Percentiles rank a stretch among this genome's conserved stretches.
Evolutionary conservation across 2,888 invertebrate genomes (phyloP).

Genomic region (Drosophila sordidula): DNA sequence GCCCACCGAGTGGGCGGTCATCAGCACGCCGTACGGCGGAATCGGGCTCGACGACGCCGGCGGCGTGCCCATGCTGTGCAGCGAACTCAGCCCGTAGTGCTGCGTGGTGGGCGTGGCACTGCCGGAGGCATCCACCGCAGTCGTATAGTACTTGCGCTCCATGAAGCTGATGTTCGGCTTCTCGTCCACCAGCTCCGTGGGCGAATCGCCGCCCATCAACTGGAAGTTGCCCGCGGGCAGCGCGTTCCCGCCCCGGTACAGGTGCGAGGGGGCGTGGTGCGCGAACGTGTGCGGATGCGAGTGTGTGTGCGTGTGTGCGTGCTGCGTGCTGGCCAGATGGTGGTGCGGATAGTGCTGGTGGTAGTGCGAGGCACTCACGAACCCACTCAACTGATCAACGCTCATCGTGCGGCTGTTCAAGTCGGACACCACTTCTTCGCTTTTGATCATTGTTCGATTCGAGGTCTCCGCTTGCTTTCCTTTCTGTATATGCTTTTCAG

Average conservation of each 20-base stretch:
- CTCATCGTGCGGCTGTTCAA: constrained; percentile 59
- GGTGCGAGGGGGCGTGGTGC: constrained; percentile 54
- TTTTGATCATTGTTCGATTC: constrained; percentile 81
- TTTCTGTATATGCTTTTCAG: neutral
- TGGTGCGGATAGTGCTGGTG: constrained; percentile 61
- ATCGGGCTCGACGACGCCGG: constrained; percentile 79
- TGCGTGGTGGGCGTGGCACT: constrained; percentile 61
- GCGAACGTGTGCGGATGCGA: constrained; percentile 32
- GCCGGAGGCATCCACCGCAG: constrained; percentile 54
- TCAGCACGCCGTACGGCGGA: constrained; percentile 64
- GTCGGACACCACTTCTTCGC: constrained; percentile 81
- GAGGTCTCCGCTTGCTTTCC: constrained; percentile 19
- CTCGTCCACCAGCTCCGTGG: constrained; percentile 81
- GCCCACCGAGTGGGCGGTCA: constrained; percentile 71
- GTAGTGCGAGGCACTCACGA: constrained; percentile 51
- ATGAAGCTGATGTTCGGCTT: constrained; percentile 81
- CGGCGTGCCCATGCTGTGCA: constrained; percentile 77
- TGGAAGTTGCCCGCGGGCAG: constrained; percentile 77
- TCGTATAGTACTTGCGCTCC: constrained; percentile 82
- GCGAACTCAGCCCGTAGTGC: constrained; percentile 66
- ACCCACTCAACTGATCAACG: constrained; percentile 61
- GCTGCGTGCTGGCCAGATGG: constrained; percentile 44
- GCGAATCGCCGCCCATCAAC: constrained; percentile 75
- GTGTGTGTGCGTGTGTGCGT: constrained; percentile 44
- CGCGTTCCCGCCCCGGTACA: constrained; percentile 79